These are phyloP conservation scores for Machimus atricapillus DNA, from an alignment of 2,888 invertebrate species.

Conservation along the genomic window DNA sequence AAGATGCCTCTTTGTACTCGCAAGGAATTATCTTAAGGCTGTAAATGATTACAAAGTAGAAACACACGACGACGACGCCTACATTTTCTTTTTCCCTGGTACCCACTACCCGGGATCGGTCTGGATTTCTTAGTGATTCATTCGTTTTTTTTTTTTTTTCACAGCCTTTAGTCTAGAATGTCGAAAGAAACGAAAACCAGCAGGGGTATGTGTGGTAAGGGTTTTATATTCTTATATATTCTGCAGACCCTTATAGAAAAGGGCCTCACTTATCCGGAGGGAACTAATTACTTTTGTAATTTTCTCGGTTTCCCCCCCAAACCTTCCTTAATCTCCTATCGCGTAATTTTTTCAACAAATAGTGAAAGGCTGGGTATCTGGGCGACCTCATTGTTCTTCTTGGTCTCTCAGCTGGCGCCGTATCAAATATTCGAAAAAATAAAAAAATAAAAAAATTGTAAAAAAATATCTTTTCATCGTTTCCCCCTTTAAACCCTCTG, in stretches of 20 bases:
- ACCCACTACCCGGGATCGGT: background rate
- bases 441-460: background rate
- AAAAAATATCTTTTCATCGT: background rate
- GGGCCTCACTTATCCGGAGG: background rate
- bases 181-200: background rate
- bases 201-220: background rate
- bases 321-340: background rate
- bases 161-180: background rate
- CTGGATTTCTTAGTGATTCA: background rate
- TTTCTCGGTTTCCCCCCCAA: background rate
- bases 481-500: background rate
- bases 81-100: background rate
- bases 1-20: slow-evolving; percentile 21
- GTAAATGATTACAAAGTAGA: slow-evolving; percentile 24
- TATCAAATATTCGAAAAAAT: background rate
- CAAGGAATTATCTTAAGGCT: slow-evolving; percentile 11
- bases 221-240: background rate
- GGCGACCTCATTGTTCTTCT: background rate
- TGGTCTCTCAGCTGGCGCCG: background rate
- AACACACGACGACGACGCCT: slow-evolving; percentile 16
- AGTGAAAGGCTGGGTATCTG: background rate
- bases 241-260: background rate
- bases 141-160: background rate
- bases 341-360: background rate
- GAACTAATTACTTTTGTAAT: background rate